Evolutionary conservation across 2,113 vertebrate genomes (phyloP), one percentile per base, ranked within the genome.

Genomic region (Saiga tatarica): DNA sequence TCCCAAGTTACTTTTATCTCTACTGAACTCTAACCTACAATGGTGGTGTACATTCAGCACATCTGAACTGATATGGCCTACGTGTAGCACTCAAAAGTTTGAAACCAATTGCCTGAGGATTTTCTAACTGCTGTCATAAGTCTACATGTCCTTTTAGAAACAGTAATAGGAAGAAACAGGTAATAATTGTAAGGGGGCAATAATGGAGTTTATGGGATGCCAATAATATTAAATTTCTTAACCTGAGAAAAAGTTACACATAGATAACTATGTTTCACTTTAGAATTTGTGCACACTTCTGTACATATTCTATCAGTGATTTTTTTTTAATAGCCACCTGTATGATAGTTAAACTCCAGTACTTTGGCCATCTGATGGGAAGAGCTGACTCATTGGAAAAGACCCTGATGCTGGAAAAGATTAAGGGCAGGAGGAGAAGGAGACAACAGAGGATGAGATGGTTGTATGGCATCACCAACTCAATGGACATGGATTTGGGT

Each of bases 1-100:
- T 89, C 28, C 60, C 14, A 91, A 91, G 55, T 83, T 36, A 79
- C 4, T 60, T 95, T 96, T 92, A n/a, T 95, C 64, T 95, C 33
- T 26, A 17, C 12, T 52, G 87, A 97, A 28, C 45, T 45, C 86
- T 28, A 96, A 52, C 30, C 7, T 53, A 83, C 53, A 76, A 36
- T 13, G 3, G 4, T 64, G 14, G 3, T 81, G 7, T 30, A 1
- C 25, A 39, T 55, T 83, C 30, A 53, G 42, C 62, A 88, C 3
- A 26, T 50, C 78, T 93, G 64, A 93, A 92, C 2, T 96, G 94
- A 94, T 55, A 71, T 36, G 30, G 39, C 42, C 47, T 97, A 60
- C 7, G 33, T 83, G 19, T 50, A 45, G 71, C 42, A 30, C n/a
- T 88, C 52, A 45, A n/a, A 87, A 85, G 4, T 33, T 57, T 95